phyloP scores from a whole-genome alignment of 1,140 invertebrate genomes.

The Galleria mellonella region DNA sequence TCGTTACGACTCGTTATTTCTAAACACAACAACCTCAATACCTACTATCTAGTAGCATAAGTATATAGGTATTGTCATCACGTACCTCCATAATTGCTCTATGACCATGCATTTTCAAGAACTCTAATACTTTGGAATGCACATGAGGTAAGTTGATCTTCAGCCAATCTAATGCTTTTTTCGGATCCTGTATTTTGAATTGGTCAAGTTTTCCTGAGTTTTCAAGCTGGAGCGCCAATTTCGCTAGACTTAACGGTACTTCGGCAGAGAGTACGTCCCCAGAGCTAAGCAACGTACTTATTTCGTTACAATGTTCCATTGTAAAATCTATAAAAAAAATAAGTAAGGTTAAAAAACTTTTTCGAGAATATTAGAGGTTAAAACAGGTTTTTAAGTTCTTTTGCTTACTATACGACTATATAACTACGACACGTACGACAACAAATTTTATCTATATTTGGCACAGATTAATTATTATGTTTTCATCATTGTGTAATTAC shows the following conservation, averaged over 20 bases:
- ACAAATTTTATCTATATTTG: too few species aligned
- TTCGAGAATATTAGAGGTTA: too few species aligned
- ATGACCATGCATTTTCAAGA: constrained; percentile 85
- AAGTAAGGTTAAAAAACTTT: neutral
- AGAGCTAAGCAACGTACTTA: constrained; percentile 78
- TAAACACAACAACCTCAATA: too few species aligned
- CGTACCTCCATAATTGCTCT: constrained; percentile 82
- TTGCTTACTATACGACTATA: too few species aligned
- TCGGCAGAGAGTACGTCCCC: constrained; percentile 83
- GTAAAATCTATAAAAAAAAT: constrained; percentile 72
- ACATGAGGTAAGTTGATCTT: constrained; percentile 70
- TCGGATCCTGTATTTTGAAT: constrained; percentile 72
- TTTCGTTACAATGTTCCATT: constrained; percentile 77
- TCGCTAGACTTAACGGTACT: constrained; percentile 74
- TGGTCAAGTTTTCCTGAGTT: constrained; percentile 63
- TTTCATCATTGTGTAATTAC: too few species aligned
- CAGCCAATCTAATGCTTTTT: constrained; percentile 77
- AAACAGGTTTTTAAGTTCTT: too few species aligned
- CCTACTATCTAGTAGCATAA: too few species aligned
- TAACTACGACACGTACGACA: too few species aligned
- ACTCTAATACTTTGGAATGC: constrained; percentile 71
- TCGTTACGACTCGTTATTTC: too few species aligned
- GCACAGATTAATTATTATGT: too few species aligned
- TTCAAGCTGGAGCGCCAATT: constrained; percentile 73
- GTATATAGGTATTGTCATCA: too few species aligned